Conservation (phyloP, 2,888 invertebrate species). For the Aproaerema taeniolella region DNA sequence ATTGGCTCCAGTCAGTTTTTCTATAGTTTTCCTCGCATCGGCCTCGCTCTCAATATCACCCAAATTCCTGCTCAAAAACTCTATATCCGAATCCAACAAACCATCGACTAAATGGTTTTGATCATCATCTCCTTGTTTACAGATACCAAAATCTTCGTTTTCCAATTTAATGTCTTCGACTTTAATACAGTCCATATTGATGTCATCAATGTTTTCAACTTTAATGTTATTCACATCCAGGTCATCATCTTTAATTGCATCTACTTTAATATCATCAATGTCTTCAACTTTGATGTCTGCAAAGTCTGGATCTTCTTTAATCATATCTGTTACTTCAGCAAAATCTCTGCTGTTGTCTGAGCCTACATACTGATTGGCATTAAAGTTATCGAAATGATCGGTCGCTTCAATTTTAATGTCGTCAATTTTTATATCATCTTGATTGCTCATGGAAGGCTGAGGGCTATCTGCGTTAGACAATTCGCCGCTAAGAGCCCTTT, state of each 20-base stretch:
- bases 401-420: conserved; percentile 60
- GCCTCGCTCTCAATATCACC: conserved; percentile 72
- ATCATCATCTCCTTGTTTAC: conserved; percentile 56
- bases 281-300: conserved; percentile 69
- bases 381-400: conserved; percentile 57
- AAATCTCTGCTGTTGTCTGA: conserved; percentile 56
- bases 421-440: conserved; percentile 51
- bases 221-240: conserved; percentile 58
- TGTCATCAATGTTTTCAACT: conserved; percentile 59
- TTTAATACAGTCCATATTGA: conserved; percentile 56
- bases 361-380: conserved; percentile 57
- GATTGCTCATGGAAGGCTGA: conserved; percentile 50
- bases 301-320: conserved; percentile 60
- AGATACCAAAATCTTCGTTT: conserved; percentile 57
- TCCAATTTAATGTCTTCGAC: conserved; percentile 67
- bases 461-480: conserved; percentile 54
- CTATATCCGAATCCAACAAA: conserved; percentile 66
- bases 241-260: conserved; percentile 62
- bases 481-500: conserved; percentile 49
- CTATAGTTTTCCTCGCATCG: conserved; percentile 72
- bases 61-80: conserved; percentile 68
- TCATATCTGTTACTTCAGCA: conserved; percentile 48
- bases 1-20: conserved; percentile 67
- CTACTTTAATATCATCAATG: conserved; percentile 67
- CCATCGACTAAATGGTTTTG: conserved; percentile 64